phyloP scores from a whole-genome alignment of 1,140 invertebrate species.

The Drosophila pseudoobscura region DNA sequence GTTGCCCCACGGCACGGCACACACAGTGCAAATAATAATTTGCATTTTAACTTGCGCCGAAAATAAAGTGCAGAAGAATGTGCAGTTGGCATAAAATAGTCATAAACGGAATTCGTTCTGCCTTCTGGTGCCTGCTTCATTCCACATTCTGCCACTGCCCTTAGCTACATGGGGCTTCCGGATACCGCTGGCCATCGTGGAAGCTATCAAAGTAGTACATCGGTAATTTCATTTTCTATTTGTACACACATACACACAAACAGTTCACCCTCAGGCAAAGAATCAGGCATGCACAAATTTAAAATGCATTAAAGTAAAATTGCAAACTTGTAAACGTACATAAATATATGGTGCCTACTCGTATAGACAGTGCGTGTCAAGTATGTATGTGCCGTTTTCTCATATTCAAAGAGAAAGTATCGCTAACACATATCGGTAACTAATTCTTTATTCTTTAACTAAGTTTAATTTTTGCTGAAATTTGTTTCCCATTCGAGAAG shows the following conservation, averaged over 20 bases:
- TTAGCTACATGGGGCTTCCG: conserved; percentile 4
- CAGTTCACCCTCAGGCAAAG: not conserved
- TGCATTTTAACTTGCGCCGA: conserved; percentile 47
- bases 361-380: no score
- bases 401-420: no score
- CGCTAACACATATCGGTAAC: no score
- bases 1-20: conserved; percentile 34
- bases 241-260: conserved; percentile 25
- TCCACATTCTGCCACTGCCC: not conserved
- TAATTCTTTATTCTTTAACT: no score
- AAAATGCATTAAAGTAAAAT: conserved; percentile 59
- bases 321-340: not conserved
- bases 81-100: conserved; percentile 58
- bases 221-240: conserved; percentile 61
- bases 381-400: no score
- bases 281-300: conserved; percentile 25
- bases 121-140: conserved; percentile 6
- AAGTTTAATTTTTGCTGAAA: no score
- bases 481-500: no score
- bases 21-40: conserved; percentile 53
- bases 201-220: conserved; percentile 44
- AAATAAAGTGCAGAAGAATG: conserved; percentile 52
- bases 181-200: conserved; percentile 14
- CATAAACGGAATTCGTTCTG: conserved; percentile 54
- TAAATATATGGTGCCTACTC: no score